Evolutionary conservation across 64 coral and sea anemone genomes (phyloP), one percentile per base, ranked within the genome.

Genomic region (Pocillopora damicornis): DNA sequence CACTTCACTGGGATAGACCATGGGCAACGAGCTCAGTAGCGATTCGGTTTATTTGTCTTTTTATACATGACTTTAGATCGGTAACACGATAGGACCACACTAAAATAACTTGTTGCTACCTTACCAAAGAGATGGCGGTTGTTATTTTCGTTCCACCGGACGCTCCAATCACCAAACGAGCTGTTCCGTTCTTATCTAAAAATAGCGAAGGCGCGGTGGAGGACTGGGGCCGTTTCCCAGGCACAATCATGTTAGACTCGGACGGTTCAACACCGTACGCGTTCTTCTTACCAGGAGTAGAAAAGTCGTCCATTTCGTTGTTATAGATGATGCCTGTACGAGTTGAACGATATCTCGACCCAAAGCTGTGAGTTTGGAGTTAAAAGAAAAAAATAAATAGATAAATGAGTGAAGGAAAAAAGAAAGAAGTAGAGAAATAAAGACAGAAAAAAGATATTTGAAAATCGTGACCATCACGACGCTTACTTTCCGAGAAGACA

Each of bases 251-350:
- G 60, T 98, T 98, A 0, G 82, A 58, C 22, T 87, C 8, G 0
- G 92, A 94, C 36, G 92, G 96, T 58, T 60, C 34, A 37, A 92
- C 81, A 30, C 90, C 90, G 38, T 82, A 98, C 2, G 81, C 84
- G 71, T 98, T 98, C 12, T 60, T 82, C 22, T 68, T 9, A 25
- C 90, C 93, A 22, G 96, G 92, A 56, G 85, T 95, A 1, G 96
- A 92, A 73, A 98, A 98, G 76, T 94, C 96, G 68, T 94, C 96
- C 96, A 98, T 98, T 87, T 98, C 92, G 77, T 98, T 98, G 77
- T 98, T 98, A 62, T 92, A 98, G 30, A 94, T 92, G 15, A 98
- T 98, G 30, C 96, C 96, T 12, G 96, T 98, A 14, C 86, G 76
- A 75, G n/a, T 87, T 15, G 89, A 91, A 56, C 92, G 92, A 69